phyloP scores from a whole-genome alignment of 2,797 vertebrate genomes.

The Sarcophilus harrisii region DNA sequence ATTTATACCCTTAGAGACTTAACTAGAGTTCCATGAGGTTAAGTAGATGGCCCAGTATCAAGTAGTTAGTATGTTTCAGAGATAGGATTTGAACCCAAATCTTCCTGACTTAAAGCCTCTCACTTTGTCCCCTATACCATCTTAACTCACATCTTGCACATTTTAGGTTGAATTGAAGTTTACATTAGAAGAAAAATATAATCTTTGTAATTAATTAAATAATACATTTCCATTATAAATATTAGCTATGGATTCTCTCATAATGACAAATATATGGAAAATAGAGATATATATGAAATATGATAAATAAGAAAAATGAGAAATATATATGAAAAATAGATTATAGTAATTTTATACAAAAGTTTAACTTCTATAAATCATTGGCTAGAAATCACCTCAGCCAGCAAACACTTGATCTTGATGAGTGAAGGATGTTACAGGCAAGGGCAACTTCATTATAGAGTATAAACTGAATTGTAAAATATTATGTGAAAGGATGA shows the following conservation, averaged over 20 bases:
- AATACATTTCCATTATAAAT: neutral
- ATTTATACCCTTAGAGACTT: neutral
- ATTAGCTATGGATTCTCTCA: neutral
- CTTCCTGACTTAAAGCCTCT: neutral
- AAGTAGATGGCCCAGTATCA: neutral
- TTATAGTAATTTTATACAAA: neutral
- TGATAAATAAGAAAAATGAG: neutral
- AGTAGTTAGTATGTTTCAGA: neutral
- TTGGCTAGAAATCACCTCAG: neutral
- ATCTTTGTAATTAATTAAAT: neutral
- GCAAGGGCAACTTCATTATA: slow-evolving; percentile 1
- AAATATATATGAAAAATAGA: neutral
- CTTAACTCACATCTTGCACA: neutral
- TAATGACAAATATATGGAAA: neutral
- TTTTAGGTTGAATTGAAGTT: neutral
- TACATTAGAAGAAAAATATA: neutral
- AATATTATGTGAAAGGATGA: neutral
- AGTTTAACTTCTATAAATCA: neutral
- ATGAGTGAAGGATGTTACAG: neutral
- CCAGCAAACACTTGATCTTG: neutral
- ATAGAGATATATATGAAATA: neutral
- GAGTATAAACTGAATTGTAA: neutral
- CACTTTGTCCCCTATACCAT: neutral
- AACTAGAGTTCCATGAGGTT: neutral
- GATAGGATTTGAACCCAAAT: neutral